Conservation (phyloP, 1,140 invertebrate species). For the Drosophila mauritiana region DNA sequence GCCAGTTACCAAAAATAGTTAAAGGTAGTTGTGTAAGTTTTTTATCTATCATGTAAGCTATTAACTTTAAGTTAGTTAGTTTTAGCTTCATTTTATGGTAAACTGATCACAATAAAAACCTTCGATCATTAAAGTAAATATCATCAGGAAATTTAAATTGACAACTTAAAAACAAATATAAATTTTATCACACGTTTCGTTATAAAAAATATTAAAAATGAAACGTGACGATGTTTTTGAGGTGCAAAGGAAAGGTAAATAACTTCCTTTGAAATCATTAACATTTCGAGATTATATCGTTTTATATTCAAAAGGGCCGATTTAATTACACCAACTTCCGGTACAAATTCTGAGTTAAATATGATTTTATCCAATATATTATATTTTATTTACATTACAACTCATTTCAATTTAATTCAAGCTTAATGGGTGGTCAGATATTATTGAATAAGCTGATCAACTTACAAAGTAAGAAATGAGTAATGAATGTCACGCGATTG, state of each 20-base stretch:
- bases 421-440: not conserved
- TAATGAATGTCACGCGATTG: too few relatives aligned
- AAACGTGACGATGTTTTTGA: slow-evolving; percentile 22
- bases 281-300: not conserved
- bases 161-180: slow-evolving; percentile 1
- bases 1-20: too few relatives aligned
- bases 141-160: slow-evolving; percentile 6
- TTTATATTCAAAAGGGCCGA: not conserved
- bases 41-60: not conserved
- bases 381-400: not conserved
- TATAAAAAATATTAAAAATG: slow-evolving; percentile 7
- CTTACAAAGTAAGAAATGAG: too few relatives aligned
- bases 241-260: not conserved
- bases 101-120: not conserved
- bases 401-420: not conserved
- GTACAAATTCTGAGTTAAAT: too few relatives aligned
- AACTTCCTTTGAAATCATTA: not conserved
- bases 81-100: not conserved
- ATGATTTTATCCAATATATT: too few relatives aligned
- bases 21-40: too few relatives aligned
- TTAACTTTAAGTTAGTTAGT: not conserved
- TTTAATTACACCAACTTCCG: too few relatives aligned
- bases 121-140: not conserved
- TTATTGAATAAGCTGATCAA: not conserved
- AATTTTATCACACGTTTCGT: slow-evolving; percentile 11